Evolutionary conservation across 2,888 invertebrate genomes (phyloP), one percentile per base, ranked within the genome.

Genomic region (Phaonia tiefii): DNA sequence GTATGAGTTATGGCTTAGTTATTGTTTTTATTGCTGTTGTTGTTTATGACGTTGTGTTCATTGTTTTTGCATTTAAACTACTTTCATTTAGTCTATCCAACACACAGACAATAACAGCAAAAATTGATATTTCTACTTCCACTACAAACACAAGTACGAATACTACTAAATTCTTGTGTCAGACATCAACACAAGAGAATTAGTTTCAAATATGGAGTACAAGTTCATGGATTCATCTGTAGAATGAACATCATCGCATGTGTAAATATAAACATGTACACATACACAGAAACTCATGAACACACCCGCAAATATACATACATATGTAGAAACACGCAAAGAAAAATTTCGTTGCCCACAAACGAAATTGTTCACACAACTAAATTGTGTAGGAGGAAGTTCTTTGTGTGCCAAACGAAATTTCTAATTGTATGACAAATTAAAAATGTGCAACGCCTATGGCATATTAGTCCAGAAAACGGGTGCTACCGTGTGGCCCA

Each of bases 11-110:
- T 31, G 8, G 31, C 4, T 3, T 31, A 31, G 37, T n/a, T 58
- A 31, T 58, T 25, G 56, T 56, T 25, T 7, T 17, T 15, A 17
- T 56, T 26, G 1, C 11, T 25, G 56, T 56, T 22, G 58, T 42
- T 39, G 22, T 13, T 7, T 22, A 22, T 22, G 1, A 31, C 3
- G 42, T 63, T 42, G 42, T 42, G 17, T 17, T 63, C 22, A 63
- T 63, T 51, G 51, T 22, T 51, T 42, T 60, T 42, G 63, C 20
- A 22, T 42, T 63, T 42, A 60, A 60, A 60, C 39, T 60, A 26
- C 11, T 60, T 60, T 39, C 60, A 60, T 37, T 37, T 60, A 60
- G 60, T 37, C 60, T 37, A 26, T n/a, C n/a, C n/a, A n/a, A n/a
- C n/a, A 39, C n/a, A 37, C 37, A 31, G 39, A 60, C 20, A 58